Conservation (phyloP, 2,113 vertebrate species). For the Pollimyrus isidori region DNA sequence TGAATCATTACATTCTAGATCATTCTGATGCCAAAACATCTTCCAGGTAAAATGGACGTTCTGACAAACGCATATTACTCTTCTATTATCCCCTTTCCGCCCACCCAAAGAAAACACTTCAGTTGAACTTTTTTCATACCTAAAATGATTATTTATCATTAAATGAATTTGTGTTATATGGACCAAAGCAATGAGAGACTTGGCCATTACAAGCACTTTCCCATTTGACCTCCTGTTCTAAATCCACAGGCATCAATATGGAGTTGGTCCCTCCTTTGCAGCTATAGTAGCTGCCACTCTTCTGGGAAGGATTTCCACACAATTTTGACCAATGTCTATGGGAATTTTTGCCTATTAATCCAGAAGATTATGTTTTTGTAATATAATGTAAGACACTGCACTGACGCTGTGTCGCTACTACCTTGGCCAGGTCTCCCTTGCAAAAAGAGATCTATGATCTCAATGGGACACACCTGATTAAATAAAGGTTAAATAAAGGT, state of each 20-base stretch:
- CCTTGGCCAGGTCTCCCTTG: no score
- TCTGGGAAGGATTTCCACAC: background rate
- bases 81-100: background rate
- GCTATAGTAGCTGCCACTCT: background rate
- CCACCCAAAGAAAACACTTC: background rate
- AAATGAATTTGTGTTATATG: background rate
- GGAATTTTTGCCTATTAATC: background rate
- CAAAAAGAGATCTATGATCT: no score
- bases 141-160: background rate
- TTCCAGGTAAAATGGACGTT: background rate
- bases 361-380: background rate
- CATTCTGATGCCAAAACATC: background rate
- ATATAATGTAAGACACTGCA: no score
- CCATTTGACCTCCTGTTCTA: background rate
- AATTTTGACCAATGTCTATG: background rate
- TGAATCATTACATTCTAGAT: background rate
- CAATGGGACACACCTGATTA: no score
- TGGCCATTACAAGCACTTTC: background rate
- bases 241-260: background rate
- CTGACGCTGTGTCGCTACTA: no score
- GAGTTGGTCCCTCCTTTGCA: background rate
- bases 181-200: background rate
- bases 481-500: no score
- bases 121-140: background rate
- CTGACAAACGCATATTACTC: background rate